Percentiles rank a stretch among this genome's conserved stretches.
phyloP scores from a whole-genome alignment of 2,888 invertebrate species.

The Caprella mutica region DNA sequence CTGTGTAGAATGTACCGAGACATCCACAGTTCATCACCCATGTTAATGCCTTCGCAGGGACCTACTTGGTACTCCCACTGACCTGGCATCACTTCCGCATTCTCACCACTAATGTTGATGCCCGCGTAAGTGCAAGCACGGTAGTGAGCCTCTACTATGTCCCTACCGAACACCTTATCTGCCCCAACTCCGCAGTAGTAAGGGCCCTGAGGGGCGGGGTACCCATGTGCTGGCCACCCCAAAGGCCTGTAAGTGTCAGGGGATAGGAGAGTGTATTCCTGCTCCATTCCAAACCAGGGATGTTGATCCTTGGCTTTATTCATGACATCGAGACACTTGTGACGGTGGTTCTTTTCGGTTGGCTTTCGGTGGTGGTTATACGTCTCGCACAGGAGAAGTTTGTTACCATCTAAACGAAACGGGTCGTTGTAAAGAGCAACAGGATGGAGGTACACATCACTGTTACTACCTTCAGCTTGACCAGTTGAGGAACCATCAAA shows the following conservation, averaged over 20 bases:
- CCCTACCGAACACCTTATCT: conserved; percentile 84
- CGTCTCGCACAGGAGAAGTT: conserved; percentile 78
- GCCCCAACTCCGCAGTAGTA: conserved; percentile 98
- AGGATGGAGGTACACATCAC: conserved; percentile 80
- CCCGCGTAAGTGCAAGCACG: conserved; percentile 88
- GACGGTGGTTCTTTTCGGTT: conserved; percentile 59
- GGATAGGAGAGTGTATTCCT: conserved; percentile 79
- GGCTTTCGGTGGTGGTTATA: conserved; percentile 61
- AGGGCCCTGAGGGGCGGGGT: conserved; percentile 87
- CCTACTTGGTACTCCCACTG: conserved; percentile 58
- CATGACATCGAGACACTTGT: conserved; percentile 60
- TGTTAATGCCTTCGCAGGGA: conserved; percentile 55
- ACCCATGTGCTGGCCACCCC: conserved; percentile 88
- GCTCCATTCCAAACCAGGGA: conserved; percentile 90
- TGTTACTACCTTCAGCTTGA: conserved; percentile 76
- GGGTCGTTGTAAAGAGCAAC: conserved; percentile 91
- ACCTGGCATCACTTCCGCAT: conserved; percentile 97
- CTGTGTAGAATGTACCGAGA: conserved; percentile 73
- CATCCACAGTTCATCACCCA: conserved; percentile 78
- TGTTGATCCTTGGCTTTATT: conserved; percentile 56
- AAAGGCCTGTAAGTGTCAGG: conserved; percentile 74
- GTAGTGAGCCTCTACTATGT: conserved; percentile 94
- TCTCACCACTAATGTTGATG: conserved; percentile 79
- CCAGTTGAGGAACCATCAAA: conserved; percentile 89
- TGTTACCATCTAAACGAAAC: conserved; percentile 79